Evolutionary conservation across 2,113 vertebrate genomes (phyloP).

Genomic region (Rhagologus leucostigma): DNA sequence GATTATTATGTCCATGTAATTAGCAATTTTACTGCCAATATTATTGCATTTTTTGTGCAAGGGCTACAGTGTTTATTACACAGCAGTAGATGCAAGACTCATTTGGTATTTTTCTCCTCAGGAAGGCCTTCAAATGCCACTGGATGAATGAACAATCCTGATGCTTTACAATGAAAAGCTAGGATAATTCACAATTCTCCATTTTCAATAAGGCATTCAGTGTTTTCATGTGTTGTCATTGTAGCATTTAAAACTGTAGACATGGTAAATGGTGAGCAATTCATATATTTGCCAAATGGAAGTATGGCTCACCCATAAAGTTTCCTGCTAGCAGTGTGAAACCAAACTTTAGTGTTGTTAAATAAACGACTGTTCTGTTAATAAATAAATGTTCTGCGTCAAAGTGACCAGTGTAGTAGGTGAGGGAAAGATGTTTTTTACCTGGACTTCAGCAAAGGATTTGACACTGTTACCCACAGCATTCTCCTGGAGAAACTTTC

Average conservation of each 20-base stretch:
- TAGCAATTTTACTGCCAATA: background rate
- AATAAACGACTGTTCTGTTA: background rate
- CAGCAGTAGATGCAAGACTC: background rate
- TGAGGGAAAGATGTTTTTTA: background rate
- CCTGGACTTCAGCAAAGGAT: background rate
- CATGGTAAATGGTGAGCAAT: background rate
- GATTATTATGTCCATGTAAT: background rate
- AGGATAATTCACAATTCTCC: background rate
- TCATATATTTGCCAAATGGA: constrained; percentile 10
- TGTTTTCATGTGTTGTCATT: background rate
- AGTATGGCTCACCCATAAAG: background rate
- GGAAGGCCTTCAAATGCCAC: background rate
- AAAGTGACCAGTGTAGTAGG: background rate
- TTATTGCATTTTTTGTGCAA: background rate
- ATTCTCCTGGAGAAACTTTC: background rate
- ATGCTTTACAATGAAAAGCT: background rate
- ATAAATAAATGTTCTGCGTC: background rate
- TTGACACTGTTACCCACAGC: background rate
- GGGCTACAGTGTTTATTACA: background rate
- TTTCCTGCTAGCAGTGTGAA: background rate
- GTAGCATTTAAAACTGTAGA: constrained; percentile 34
- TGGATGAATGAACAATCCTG: background rate
- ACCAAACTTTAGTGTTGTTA: background rate
- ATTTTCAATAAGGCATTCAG: background rate
- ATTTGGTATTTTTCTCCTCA: background rate